These are phyloP conservation scores for Magallana gigas DNA, from an alignment of 1,140 invertebrate species.

Conservation along the genomic window DNA sequence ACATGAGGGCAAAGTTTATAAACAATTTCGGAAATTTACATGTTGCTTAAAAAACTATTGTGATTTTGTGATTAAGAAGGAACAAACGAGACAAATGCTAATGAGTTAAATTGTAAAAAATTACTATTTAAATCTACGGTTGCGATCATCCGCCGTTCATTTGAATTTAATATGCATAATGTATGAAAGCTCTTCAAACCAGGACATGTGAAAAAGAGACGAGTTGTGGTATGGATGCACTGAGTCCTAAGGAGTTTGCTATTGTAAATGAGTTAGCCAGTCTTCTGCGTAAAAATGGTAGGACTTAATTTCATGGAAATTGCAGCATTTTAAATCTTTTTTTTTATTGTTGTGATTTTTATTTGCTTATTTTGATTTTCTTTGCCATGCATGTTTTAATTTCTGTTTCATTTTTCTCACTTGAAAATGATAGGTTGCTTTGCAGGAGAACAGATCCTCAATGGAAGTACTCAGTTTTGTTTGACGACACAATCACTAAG, in stretches of 20 bases:
- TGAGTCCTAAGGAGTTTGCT: not conserved
- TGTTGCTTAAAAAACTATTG: no score
- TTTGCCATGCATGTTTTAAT: not conserved
- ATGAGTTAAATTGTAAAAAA: no score
- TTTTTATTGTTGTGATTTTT: not conserved
- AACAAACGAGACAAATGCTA: no score
- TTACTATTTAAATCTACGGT: no score
- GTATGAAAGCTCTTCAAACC: slow-evolving; percentile 1
- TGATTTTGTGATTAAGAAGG: no score
- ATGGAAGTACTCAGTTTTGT: slow-evolving; percentile 59
- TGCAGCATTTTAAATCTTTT: no score
- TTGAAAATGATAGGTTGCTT: slow-evolving; percentile 37
- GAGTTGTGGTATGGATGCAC: not conserved
- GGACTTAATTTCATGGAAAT: no score
- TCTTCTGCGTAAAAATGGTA: slow-evolving; percentile 18
- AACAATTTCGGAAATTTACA: not conserved
- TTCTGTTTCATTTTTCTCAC: not conserved
- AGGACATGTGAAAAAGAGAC: not conserved
- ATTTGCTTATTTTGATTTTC: not conserved
- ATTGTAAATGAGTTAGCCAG: slow-evolving; percentile 3
- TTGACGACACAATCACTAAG: slow-evolving; percentile 64
- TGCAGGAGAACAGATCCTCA: slow-evolving; percentile 64
- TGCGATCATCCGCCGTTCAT: no score
- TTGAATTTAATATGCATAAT: slow-evolving; percentile 1
- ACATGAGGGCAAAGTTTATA: slow-evolving; percentile 31